These are phyloP conservation scores for Thera britannica DNA, from an alignment of 2,888 invertebrate species.

Conservation along the genomic window DNA sequence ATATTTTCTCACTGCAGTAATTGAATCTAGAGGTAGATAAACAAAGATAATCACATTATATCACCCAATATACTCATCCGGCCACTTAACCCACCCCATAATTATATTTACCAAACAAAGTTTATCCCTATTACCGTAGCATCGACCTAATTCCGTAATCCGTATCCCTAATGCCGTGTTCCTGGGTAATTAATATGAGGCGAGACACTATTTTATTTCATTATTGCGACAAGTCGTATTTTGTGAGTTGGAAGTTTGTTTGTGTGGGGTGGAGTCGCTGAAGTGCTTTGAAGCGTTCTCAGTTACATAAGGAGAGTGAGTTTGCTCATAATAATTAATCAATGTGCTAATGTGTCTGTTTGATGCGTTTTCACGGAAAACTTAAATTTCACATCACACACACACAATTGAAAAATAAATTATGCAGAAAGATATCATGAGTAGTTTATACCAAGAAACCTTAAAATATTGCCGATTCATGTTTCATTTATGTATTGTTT, in stretches of 20 bases:
- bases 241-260: constrained; percentile 67
- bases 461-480: too few relatives aligned
- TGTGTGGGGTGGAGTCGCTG: constrained; percentile 30
- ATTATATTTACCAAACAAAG: constrained; percentile 55
- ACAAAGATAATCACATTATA: constrained; percentile 41
- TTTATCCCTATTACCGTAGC: constrained; percentile 56
- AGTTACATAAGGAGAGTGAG: background rate
- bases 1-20: background rate
- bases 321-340: too few relatives aligned
- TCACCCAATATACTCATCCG: constrained; percentile 42
- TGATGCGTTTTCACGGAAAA: too few relatives aligned
- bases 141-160: constrained; percentile 42
- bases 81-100: constrained; percentile 49
- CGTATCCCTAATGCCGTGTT: constrained; percentile 71
- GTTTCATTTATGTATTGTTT: too few relatives aligned
- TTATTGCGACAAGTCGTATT: constrained; percentile 68
- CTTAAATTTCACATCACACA: too few relatives aligned
- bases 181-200: constrained; percentile 76
- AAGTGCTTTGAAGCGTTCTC: constrained; percentile 22
- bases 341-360: too few relatives aligned
- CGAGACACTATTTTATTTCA: constrained; percentile 79
- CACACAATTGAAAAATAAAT: too few relatives aligned
- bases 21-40: constrained; percentile 28
- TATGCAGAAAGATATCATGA: too few relatives aligned
- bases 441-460: too few relatives aligned